These are phyloP conservation scores for Drosophila mayaguana DNA, from an alignment of 2,888 invertebrate genomes.

Conservation along the genomic window DNA sequence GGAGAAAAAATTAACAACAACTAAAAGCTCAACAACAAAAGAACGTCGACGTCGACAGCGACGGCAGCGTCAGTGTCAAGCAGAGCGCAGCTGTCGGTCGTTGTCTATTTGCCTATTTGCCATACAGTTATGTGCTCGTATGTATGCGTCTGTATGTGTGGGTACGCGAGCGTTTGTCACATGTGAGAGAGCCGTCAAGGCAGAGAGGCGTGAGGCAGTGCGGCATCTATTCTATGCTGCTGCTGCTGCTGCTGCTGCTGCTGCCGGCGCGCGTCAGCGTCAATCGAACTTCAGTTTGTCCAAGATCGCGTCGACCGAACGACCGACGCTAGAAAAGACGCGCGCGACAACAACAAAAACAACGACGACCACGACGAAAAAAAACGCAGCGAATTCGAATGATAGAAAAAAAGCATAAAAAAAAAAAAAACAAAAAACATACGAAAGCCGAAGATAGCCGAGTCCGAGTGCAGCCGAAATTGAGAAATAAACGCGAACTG, in stretches of 20 bases:
- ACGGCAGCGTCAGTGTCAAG: slow-evolving; percentile 51
- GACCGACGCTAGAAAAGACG: slow-evolving; percentile 70
- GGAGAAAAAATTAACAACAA: slow-evolving; percentile 16
- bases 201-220: slow-evolving; percentile 17
- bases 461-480: slow-evolving; percentile 23
- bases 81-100: slow-evolving; percentile 60
- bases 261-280: slow-evolving; percentile 33
- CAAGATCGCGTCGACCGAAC: slow-evolving; percentile 76
- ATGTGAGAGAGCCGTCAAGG: slow-evolving; percentile 29
- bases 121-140: slow-evolving; percentile 10
- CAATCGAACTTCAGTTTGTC: slow-evolving; percentile 80
- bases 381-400: slow-evolving; percentile 50
- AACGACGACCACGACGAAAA: slow-evolving; percentile 28
- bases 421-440: slow-evolving; percentile 22
- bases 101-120: slow-evolving; percentile 54
- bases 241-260: slow-evolving; percentile 14
- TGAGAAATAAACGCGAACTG: slow-evolving; percentile 21
- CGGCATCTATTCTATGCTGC: slow-evolving; percentile 16
- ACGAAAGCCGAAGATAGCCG: slow-evolving; percentile 43
- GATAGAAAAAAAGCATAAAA: slow-evolving; percentile 25
- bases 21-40: slow-evolving; percentile 53
- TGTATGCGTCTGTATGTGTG: not conserved
- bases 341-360: slow-evolving; percentile 48
- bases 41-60: slow-evolving; percentile 35
- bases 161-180: slow-evolving; percentile 42